phyloP scores from a whole-genome alignment of 2,888 invertebrate species.

The Lissonota sp. region DNA sequence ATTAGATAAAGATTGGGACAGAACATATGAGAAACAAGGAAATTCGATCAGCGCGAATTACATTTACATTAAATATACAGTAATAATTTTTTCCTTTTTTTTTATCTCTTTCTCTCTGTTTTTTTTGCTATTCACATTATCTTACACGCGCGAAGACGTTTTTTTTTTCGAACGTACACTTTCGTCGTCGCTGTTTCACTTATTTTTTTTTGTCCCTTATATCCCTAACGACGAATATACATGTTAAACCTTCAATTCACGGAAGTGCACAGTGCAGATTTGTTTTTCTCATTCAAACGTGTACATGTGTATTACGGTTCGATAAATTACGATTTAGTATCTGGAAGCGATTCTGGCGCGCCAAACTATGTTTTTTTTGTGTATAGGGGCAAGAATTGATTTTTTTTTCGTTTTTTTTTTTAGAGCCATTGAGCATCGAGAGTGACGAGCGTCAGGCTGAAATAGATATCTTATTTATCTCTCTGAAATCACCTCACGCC shows the following conservation, averaged over 20 bases:
- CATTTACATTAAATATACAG: conserved; percentile 61
- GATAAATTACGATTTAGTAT: conserved; percentile 42
- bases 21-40: conserved; percentile 45
- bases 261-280: conserved; percentile 83
- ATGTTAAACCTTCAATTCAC: conserved; percentile 80
- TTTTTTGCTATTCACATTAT: conserved; percentile 60
- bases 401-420: conserved; percentile 55
- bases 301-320: conserved; percentile 4
- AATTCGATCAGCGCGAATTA: conserved; percentile 48
- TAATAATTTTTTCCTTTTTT: conserved; percentile 49
- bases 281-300: conserved; percentile 53
- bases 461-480: conserved; percentile 35
- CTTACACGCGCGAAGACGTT: conserved; percentile 59
- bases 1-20: conserved; percentile 26
- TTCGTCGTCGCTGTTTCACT: conserved; percentile 40
- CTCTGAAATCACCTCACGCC: conserved; percentile 32
- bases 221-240: conserved; percentile 61
- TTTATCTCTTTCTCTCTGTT: conserved; percentile 3
- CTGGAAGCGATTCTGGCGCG: conserved; percentile 48
- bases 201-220: conserved; percentile 28
- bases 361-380: conserved; percentile 3
- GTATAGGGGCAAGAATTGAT: conserved; percentile 46
- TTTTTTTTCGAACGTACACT: conserved; percentile 38
- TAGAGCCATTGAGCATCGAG: conserved; percentile 77
- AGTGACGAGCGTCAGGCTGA: conserved; percentile 62